Evolutionary conservation across 2,888 invertebrate genomes (phyloP).

Genomic region (Scelioninae gen. 2): DNA sequence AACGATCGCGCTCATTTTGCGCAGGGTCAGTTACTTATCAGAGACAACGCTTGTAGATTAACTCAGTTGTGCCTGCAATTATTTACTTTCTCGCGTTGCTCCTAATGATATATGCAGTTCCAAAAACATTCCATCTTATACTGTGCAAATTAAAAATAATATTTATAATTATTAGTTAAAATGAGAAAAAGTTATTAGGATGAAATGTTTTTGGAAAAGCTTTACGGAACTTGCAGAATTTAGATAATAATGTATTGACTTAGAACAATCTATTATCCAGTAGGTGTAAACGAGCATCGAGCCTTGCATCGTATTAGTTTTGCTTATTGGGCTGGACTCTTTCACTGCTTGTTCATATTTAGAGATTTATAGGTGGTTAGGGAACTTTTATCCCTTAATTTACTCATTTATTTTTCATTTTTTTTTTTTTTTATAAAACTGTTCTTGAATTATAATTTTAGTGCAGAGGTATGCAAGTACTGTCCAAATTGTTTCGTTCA

Average conservation of each 20-base stretch:
- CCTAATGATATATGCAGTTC: slow-evolving; percentile 72
- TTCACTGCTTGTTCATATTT: slow-evolving; percentile 75
- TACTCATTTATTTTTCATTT: slow-evolving; percentile 39
- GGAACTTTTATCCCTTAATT: slow-evolving; percentile 66
- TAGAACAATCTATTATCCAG: slow-evolving; percentile 71
- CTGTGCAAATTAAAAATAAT: background rate
- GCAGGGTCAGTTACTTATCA: slow-evolving; percentile 56
- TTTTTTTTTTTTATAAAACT: slow-evolving; percentile 19
- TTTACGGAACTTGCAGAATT: slow-evolving; percentile 67
- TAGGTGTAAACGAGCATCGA: slow-evolving; percentile 75
- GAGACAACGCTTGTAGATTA: slow-evolving; percentile 68
- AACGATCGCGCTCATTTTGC: slow-evolving; percentile 61
- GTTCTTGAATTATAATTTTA: slow-evolving; percentile 58
- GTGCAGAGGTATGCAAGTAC: slow-evolving; percentile 74
- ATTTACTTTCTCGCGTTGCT: slow-evolving; percentile 74
- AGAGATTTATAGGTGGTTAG: slow-evolving; percentile 71
- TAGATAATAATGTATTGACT: slow-evolving; percentile 74
- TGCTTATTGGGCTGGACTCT: slow-evolving; percentile 76
- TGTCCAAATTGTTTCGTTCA: slow-evolving; percentile 62
- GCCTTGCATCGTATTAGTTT: slow-evolving; percentile 76
- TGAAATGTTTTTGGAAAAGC: slow-evolving; percentile 70
- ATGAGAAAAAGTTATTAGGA: slow-evolving; percentile 40
- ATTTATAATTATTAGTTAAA: slow-evolving; percentile 26
- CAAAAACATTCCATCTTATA: slow-evolving; percentile 72
- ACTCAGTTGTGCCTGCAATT: slow-evolving; percentile 75